Conservation (phyloP, 2,113 vertebrate genomes). For the Clarias macrocephalus region DNA sequence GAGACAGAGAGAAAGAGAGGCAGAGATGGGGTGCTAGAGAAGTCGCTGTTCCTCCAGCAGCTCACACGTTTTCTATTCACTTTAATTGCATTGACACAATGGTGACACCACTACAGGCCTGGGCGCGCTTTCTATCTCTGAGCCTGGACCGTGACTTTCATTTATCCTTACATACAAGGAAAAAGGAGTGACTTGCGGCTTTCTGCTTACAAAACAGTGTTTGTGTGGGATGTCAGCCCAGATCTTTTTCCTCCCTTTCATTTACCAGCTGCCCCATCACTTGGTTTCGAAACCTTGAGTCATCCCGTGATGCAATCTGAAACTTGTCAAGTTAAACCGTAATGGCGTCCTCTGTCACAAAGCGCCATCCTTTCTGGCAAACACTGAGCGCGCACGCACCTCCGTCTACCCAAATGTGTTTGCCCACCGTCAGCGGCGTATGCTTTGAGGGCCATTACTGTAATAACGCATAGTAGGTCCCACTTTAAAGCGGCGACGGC, state of each 20-base stretch:
- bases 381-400: constrained; percentile 14
- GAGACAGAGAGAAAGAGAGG: neutral
- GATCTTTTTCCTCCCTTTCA: constrained; percentile 7
- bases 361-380: neutral
- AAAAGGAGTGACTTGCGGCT: constrained; percentile 8
- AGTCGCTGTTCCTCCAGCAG: constrained; percentile 25
- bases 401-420: constrained; percentile 26
- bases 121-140: neutral
- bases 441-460: constrained; percentile 41
- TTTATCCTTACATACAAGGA: neutral
- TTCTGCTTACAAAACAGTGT: constrained; percentile 9
- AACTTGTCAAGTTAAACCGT: constrained; percentile 39
- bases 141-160: constrained; percentile 2
- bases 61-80: constrained; percentile 17
- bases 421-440: constrained; percentile 19
- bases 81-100: constrained; percentile 30
- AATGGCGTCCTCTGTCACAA: constrained; percentile 15
- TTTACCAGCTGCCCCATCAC: neutral
- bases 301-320: constrained; percentile 45
- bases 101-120: constrained; percentile 25
- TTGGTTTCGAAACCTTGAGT: constrained; percentile 38
- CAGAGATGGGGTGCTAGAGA: neutral
- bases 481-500: constrained; percentile 40
- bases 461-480: constrained; percentile 39
- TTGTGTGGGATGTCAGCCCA: neutral